phyloP scores from a whole-genome alignment of 2,113 vertebrate genomes.

The Cinclus cinclus region DNA sequence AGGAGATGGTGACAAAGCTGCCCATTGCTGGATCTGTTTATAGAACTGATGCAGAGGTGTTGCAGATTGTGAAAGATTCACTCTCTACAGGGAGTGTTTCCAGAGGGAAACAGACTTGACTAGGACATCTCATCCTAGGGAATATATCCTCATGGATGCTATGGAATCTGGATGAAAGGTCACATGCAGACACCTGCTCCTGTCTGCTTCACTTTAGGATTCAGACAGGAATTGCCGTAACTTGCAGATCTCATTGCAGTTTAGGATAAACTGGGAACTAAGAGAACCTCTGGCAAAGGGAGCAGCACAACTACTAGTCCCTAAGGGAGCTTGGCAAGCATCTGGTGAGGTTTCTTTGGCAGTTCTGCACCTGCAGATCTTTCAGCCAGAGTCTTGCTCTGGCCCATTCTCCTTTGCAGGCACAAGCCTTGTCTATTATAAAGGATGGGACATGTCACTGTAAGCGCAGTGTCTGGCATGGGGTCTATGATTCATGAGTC shows the following conservation, averaged over 20 bases:
- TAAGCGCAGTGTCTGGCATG: neutral
- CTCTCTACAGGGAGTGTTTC: neutral
- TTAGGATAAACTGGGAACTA: neutral
- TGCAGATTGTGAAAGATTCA: neutral
- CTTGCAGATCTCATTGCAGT: neutral
- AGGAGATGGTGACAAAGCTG: neutral
- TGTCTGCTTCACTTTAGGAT: neutral
- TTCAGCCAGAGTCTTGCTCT: neutral
- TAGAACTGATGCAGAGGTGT: neutral
- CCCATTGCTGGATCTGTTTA: neutral
- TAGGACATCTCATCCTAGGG: neutral
- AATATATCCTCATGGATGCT: neutral
- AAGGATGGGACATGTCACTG: neutral
- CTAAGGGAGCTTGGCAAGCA: neutral
- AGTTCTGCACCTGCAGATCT: neutral
- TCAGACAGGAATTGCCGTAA: neutral
- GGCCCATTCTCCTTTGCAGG: neutral
- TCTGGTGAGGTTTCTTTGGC: neutral
- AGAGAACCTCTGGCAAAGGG: neutral
- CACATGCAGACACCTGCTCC: accelerated
- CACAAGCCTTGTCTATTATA: neutral
- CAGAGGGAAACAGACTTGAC: neutral
- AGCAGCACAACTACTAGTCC: neutral
- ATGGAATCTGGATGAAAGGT: neutral
- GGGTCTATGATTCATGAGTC: neutral